phyloP scores from a whole-genome alignment of 1,140 invertebrate genomes.

The Pseudomyrmex cubaensis region DNA sequence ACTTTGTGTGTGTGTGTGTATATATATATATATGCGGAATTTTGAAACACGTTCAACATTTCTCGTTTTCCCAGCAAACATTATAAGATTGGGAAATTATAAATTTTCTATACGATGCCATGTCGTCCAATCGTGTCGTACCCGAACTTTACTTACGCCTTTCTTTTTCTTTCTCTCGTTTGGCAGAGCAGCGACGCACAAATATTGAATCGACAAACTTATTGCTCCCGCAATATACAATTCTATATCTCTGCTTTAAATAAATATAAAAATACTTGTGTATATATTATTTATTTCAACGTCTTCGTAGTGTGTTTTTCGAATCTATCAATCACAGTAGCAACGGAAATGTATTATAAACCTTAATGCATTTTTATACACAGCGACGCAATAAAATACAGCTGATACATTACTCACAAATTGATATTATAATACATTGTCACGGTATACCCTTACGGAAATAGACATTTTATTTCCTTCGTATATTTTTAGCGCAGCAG shows the following conservation, averaged over 20 bases:
- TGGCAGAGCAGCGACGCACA: constrained; percentile 35
- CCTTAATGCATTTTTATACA: constrained; percentile 3
- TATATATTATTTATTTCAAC: constrained; percentile 23
- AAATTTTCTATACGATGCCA: constrained; percentile 49
- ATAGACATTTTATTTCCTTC: not conserved
- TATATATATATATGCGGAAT: constrained; percentile 28
- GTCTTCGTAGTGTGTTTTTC: not conserved
- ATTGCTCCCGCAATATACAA: constrained; percentile 11
- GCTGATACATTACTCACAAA: not conserved
- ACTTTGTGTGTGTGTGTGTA: not conserved
- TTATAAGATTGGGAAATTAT: constrained; percentile 55
- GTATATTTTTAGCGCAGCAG: not conserved
- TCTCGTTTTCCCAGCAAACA: constrained; percentile 19
- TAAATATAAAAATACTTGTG: constrained; percentile 31
- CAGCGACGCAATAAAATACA: too few species aligned
- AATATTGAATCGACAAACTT: constrained; percentile 46
- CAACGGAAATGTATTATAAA: constrained; percentile 12
- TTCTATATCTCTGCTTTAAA: constrained; percentile 43
- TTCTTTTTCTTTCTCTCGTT: constrained; percentile 15
- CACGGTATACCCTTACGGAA: not conserved
- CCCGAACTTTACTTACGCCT: constrained; percentile 17
- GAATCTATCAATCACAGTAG: constrained; percentile 20
- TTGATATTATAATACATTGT: not conserved
- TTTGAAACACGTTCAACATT: constrained; percentile 24
- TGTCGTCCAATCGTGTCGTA: constrained; percentile 12